Percentiles rank a stretch among this genome's conserved stretches.
Evolutionary conservation across 2,888 invertebrate species (phyloP).

Genomic region (Lithophane leautieri): DNA sequence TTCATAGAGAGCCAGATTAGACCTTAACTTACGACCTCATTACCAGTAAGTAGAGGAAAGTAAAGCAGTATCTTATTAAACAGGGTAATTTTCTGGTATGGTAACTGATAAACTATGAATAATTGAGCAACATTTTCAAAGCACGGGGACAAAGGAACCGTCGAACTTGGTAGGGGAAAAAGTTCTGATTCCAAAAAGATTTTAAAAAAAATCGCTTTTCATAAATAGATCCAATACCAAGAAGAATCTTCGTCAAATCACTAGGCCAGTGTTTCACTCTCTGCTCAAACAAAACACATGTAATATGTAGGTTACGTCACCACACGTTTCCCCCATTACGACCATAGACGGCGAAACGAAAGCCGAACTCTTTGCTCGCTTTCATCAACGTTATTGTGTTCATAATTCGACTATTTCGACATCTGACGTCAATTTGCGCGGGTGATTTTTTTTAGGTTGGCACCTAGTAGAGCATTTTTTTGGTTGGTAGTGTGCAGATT

Average conservation of each 20-base stretch:
- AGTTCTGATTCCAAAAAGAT: neutral
- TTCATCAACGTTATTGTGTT: slow-evolving; percentile 61
- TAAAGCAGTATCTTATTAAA: no score
- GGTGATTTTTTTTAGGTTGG: slow-evolving; percentile 27
- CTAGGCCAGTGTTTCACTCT: slow-evolving; percentile 32
- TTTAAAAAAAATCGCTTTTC: neutral
- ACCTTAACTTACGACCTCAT: neutral
- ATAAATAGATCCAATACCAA: neutral
- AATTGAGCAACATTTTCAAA: no score
- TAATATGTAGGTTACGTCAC: slow-evolving; percentile 55
- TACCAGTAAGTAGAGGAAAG: no score
- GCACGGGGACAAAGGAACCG: neutral
- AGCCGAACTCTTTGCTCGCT: slow-evolving; percentile 56
- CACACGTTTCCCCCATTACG: slow-evolving; percentile 60
- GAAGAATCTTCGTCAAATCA: slow-evolving; percentile 7
- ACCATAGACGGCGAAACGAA: slow-evolving; percentile 56
- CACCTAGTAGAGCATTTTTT: neutral
- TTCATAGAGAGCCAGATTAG: neutral
- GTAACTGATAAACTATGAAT: no score
- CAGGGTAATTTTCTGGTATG: no score
- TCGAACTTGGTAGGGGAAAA: neutral
- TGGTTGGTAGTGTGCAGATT: slow-evolving; percentile 7
- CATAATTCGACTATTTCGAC: slow-evolving; percentile 61
- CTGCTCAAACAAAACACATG: slow-evolving; percentile 36
- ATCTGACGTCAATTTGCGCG: slow-evolving; percentile 31